Percentiles rank a stretch among this genome's conserved stretches.
These are phyloP conservation scores for Pseudomugil tenellus DNA, from an alignment of 2,797 vertebrate species.

Conservation along the genomic window DNA sequence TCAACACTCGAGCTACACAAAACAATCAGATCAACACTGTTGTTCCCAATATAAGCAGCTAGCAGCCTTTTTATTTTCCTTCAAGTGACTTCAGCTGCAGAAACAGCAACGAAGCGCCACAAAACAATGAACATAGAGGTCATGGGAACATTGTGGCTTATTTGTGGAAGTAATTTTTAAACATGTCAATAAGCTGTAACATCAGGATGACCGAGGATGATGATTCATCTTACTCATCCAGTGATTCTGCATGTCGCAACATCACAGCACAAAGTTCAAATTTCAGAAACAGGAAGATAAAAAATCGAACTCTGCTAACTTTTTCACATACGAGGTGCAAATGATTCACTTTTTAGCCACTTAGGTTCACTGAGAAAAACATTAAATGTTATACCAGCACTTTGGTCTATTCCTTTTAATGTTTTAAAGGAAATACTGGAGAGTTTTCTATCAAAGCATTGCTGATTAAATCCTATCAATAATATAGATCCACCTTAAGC, in stretches of 20 bases:
- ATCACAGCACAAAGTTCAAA: slow-evolving; percentile 6
- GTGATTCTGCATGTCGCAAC: slow-evolving; percentile 6
- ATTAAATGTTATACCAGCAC: too few relatives aligned
- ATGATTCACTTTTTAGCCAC: background rate
- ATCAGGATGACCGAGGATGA: slow-evolving; percentile 19
- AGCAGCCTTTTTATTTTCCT: slow-evolving; percentile 38
- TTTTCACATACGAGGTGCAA: background rate
- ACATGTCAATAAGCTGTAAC: slow-evolving; percentile 27
- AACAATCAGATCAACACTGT: background rate
- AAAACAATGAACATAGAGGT: slow-evolving; percentile 34
- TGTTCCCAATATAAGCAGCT: slow-evolving; percentile 1
- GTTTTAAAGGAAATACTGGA: too few relatives aligned
- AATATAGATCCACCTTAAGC: too few relatives aligned
- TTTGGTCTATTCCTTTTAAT: too few relatives aligned
- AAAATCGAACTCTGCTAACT: background rate
- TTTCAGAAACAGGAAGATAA: background rate
- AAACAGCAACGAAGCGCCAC: slow-evolving; percentile 26
- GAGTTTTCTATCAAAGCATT: too few relatives aligned
- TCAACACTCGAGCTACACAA: background rate
- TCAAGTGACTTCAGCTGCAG: slow-evolving; percentile 19
- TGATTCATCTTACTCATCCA: slow-evolving; percentile 9
- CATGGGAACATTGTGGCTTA: slow-evolving; percentile 28
- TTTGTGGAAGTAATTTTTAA: slow-evolving; percentile 47
- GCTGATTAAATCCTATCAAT: too few relatives aligned
- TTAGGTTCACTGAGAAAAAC: background rate